A percentile compares a stretch with the other conserved stretches of the same genome.
Evolutionary conservation across 2,888 invertebrate species (phyloP).

Genomic region (Itoplectis maculator): DNA sequence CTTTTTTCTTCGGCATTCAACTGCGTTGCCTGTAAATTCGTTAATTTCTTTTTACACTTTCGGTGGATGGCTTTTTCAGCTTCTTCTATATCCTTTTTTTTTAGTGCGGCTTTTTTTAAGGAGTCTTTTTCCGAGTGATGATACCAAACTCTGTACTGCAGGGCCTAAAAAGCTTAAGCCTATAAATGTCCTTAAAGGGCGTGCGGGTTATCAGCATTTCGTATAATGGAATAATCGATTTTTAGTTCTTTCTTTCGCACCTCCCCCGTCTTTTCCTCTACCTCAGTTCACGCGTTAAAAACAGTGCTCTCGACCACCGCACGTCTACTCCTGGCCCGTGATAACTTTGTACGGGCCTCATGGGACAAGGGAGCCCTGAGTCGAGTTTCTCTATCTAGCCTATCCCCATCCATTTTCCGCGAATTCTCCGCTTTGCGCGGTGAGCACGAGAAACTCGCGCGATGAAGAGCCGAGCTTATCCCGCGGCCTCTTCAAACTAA

Average conservation of each 20-base stretch:
- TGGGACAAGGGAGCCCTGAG: conserved; percentile 16
- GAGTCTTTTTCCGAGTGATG: background rate
- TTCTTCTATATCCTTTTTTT: background rate
- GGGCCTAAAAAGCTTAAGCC: conserved; percentile 7
- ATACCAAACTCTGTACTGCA: background rate
- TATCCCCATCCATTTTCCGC: conserved; percentile 11
- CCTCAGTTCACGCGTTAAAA: background rate
- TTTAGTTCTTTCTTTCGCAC: conserved; percentile 1
- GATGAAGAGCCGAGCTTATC: conserved; percentile 9
- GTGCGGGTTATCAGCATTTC: conserved; percentile 35
- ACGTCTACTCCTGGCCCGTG: background rate
- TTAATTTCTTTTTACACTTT: conserved; percentile 52
- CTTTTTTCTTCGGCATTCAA: conserved; percentile 8
- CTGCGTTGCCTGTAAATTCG: conserved; percentile 34
- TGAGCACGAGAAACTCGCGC: background rate
- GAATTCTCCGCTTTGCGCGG: background rate
- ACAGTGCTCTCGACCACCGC: background rate
- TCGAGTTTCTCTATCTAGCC: background rate
- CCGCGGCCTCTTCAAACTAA: conserved; percentile 1
- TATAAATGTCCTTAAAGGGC: conserved; percentile 26
- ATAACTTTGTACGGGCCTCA: conserved; percentile 1
- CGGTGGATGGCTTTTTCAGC: conserved; percentile 1
- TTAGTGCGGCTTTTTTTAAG: background rate
- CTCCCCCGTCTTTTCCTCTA: background rate
- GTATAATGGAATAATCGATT: conserved; percentile 43